These are phyloP conservation scores for Phallusia fumigata DNA, from an alignment of 23 tunicate genomes.

Conservation along the genomic window DNA sequence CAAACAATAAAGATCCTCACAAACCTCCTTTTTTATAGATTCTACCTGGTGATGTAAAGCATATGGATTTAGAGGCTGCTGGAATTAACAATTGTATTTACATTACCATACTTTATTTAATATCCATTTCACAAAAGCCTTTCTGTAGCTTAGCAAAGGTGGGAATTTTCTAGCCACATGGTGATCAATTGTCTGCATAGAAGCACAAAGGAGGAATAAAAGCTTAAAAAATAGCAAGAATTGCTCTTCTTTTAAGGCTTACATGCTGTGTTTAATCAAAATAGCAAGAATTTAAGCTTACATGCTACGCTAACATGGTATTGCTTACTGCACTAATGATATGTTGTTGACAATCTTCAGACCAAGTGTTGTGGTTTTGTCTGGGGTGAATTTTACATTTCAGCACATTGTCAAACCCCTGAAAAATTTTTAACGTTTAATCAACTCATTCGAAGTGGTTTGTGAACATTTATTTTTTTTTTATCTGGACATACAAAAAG, in stretches of 20 bases:
- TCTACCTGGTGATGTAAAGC: neutral
- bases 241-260: too few species aligned
- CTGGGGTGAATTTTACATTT: neutral
- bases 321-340: neutral
- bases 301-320: too few species aligned
- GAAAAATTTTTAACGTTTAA: too few species aligned
- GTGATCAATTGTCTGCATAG: neutral
- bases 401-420: too few species aligned
- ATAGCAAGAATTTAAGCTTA: too few species aligned
- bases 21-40: neutral
- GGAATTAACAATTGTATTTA: neutral
- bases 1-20: neutral
- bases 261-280: too few species aligned
- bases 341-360: neutral
- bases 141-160: neutral
- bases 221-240: too few species aligned
- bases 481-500: too few species aligned
- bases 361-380: neutral
- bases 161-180: neutral
- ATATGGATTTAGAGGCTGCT: neutral
- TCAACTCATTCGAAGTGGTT: too few species aligned
- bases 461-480: too few species aligned
- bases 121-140: neutral
- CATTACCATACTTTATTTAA: neutral
- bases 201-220: too few species aligned